Evolutionary conservation across 2,888 invertebrate species (phyloP), one percentile per base, ranked within the genome.

Genomic region (Gari tellinella): DNA sequence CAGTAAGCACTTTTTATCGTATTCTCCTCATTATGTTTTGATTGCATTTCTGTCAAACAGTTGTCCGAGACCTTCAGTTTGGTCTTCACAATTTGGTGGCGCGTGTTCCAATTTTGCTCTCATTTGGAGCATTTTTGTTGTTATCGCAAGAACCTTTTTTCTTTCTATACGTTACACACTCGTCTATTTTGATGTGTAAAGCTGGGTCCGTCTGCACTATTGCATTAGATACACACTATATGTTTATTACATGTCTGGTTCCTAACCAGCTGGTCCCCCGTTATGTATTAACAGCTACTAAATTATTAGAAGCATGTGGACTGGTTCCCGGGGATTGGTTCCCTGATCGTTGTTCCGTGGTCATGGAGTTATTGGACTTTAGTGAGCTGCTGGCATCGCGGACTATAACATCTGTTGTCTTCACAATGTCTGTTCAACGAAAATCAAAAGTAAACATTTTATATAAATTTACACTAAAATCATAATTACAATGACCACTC

Each of bases 281-380:
- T 83, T 87, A 89, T 79, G 88, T 89, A 70, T 87, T 87, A 0
- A 89, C 88, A 25, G 85, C 84, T 19, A 88, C 86, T 55, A 88
- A 83, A 78, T 87, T 89, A 80, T 89, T 89, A 45, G 87, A 83
- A 57, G 84, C 84, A 23, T 84, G 88, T 15, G 86, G 85, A 67
- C 86, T 82, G 31, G 84, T 74, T 31, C 80, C 81, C 15, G 84
- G 84, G 21, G 86, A 84, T 45, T 85, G 84, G 53, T 83, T 84
- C 43, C 75, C 76, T 21, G 87, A 81, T 83, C 85, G 84, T 80
- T 86, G 86, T 83, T 87, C 87, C 49, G 82, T 73, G 63, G 70
- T 74, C 26, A 74, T 56, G 26, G 78, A 73, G 48, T 74, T 78
- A 52, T 61, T 70, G 52, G 78, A 78, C 48, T 74, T 78, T 25